Evolutionary conservation across 2,888 invertebrate genomes (phyloP).

Genomic region (Sminthurinus aureus): DNA sequence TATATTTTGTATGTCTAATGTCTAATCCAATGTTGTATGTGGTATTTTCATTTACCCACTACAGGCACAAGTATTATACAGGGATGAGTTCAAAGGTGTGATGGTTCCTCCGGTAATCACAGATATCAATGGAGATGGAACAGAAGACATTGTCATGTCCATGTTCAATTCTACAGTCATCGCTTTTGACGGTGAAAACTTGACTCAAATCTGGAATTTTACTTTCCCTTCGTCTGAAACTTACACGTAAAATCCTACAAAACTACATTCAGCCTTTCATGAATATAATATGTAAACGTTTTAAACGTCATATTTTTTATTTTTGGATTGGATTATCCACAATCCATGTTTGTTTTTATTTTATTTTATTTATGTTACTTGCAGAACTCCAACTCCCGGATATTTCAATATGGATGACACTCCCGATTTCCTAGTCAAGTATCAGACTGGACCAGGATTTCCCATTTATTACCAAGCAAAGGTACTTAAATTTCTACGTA

Average conservation of each 20-base stretch:
- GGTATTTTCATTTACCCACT: slow-evolving; percentile 61
- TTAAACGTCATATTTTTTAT: too few species aligned
- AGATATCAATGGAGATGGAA: slow-evolving; percentile 75
- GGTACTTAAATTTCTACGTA: slow-evolving; percentile 62
- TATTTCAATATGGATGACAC: slow-evolving; percentile 79
- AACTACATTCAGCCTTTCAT: too few species aligned
- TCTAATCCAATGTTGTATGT: too few species aligned
- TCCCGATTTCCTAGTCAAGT: slow-evolving; percentile 81
- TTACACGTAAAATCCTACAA: slow-evolving; percentile 65
- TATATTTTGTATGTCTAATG: too few species aligned
- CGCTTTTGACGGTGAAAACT: slow-evolving; percentile 76
- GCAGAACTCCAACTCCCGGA: slow-evolving; percentile 77
- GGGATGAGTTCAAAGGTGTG: slow-evolving; percentile 72
- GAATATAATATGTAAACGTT: too few species aligned
- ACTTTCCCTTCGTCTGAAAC: slow-evolving; percentile 73
- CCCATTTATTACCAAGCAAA: slow-evolving; percentile 78
- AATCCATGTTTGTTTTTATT: background rate
- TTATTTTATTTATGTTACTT: slow-evolving; percentile 24
- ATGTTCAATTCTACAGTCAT: slow-evolving; percentile 74
- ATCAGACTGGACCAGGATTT: slow-evolving; percentile 73
- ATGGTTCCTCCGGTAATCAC: slow-evolving; percentile 71
- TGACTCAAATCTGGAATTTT: slow-evolving; percentile 76
- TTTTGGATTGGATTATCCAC: too few species aligned
- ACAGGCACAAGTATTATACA: slow-evolving; percentile 68
- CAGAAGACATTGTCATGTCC: slow-evolving; percentile 76